Evolutionary conservation across 2,797 vertebrate species (phyloP).

Genomic region (Leptatherina wallacei): DNA sequence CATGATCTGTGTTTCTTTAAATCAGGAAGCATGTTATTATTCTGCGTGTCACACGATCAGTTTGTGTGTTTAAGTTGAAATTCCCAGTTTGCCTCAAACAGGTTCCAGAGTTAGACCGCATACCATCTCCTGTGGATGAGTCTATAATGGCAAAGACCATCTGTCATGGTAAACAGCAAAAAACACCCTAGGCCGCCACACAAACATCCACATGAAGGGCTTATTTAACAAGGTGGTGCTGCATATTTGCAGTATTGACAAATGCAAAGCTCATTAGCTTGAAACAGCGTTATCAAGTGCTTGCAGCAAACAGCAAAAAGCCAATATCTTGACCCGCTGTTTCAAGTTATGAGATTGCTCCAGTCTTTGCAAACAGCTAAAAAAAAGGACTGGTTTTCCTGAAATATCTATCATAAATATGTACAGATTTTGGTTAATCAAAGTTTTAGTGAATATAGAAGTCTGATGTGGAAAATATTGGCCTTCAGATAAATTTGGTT

Average conservation of each 20-base stretch:
- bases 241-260: constrained; percentile 13
- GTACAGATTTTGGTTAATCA: too few relatives aligned
- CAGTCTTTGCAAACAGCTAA: too few relatives aligned
- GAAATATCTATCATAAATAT: too few relatives aligned
- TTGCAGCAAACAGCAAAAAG: background rate
- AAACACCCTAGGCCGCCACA: background rate
- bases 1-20: background rate
- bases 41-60: background rate
- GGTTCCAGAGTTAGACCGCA: background rate
- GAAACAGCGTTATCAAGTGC: constrained; percentile 8
- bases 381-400: too few relatives aligned
- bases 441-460: too few relatives aligned
- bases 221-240: constrained; percentile 1
- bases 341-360: background rate
- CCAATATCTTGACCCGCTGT: background rate
- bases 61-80: constrained; percentile 6
- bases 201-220: background rate
- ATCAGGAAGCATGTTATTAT: background rate
- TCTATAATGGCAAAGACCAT: constrained; percentile 12
- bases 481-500: too few relatives aligned
- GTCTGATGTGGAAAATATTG: too few relatives aligned
- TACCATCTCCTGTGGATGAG: constrained; percentile 7
- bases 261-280: constrained; percentile 11
- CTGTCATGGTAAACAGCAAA: background rate
- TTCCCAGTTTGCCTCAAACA: background rate